Conservation (phyloP, 2,888 invertebrate species). For the Chloromyia formosa region DNA sequence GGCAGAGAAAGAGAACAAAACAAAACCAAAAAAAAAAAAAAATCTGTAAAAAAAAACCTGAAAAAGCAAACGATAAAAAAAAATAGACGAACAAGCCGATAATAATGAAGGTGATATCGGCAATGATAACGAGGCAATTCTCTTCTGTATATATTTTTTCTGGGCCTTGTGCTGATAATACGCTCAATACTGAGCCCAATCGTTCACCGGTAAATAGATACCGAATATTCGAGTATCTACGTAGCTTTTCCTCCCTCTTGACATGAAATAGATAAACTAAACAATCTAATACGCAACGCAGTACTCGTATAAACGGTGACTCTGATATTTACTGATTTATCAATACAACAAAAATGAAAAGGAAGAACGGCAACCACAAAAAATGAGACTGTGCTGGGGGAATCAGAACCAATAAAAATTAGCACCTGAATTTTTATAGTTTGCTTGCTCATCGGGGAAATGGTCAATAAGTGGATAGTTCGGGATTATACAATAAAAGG, state of each 20-base stretch:
- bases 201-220: too few species aligned
- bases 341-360: background rate
- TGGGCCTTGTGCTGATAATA: conserved; percentile 3
- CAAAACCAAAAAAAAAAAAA: background rate
- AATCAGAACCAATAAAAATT: conserved; percentile 11
- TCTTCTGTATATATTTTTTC: background rate
- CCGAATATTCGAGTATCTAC: too few species aligned
- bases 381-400: background rate
- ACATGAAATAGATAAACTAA: conserved; percentile 25
- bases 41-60: background rate
- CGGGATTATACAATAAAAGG: too few species aligned
- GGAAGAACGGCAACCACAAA: background rate
- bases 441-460: background rate
- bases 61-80: background rate
- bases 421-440: conserved; percentile 17
- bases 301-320: conserved; percentile 3
- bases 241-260: background rate
- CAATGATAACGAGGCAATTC: conserved; percentile 20
- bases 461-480: background rate
- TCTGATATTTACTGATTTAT: conserved; percentile 35
- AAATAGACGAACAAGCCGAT: conserved; percentile 5
- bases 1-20: background rate
- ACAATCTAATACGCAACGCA: conserved; percentile 18
- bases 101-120: conserved; percentile 33
- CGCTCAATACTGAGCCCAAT: background rate